Conservation (phyloP, 2,888 invertebrate species). For the Podotricha telesiphe region DNA sequence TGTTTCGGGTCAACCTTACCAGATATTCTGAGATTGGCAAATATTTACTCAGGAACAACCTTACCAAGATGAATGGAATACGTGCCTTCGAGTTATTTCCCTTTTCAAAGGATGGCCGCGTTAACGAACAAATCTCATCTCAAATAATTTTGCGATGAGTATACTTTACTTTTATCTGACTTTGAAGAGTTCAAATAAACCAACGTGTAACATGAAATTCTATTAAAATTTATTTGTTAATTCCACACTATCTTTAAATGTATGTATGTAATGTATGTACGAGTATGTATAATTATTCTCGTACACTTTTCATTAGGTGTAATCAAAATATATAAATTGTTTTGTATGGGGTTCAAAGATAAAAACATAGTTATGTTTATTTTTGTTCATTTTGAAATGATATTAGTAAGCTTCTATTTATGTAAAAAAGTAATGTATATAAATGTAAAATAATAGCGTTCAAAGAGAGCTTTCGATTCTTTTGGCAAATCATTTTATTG, state of each 20-base stretch:
- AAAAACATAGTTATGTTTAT: neutral
- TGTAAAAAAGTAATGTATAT: neutral
- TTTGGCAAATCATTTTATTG: slow-evolving; percentile 1
- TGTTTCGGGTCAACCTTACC: slow-evolving; percentile 39
- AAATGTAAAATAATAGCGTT: slow-evolving; percentile 3
- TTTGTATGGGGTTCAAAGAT: neutral
- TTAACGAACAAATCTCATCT: slow-evolving; percentile 16
- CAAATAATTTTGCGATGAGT: slow-evolving; percentile 4
- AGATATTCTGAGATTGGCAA: slow-evolving; percentile 46
- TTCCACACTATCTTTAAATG: no score
- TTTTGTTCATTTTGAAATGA: neutral
- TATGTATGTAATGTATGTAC: no score
- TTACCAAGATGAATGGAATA: slow-evolving; percentile 24
- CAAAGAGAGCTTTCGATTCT: slow-evolving; percentile 2
- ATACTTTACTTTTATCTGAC: neutral
- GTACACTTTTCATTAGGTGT: no score
- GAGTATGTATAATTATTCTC: no score
- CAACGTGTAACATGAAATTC: neutral
- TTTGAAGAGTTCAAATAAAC: neutral
- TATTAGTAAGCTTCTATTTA: slow-evolving; percentile 1
- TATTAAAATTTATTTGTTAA: neutral
- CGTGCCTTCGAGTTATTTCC: slow-evolving; percentile 24
- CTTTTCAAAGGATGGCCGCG: slow-evolving; percentile 5
- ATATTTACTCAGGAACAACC: slow-evolving; percentile 45
- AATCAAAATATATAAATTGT: neutral